Evolutionary conservation across 1,140 invertebrate species (phyloP), one percentile per base, ranked within the genome.

Genomic region (Hypsibius dujardini): DNA sequence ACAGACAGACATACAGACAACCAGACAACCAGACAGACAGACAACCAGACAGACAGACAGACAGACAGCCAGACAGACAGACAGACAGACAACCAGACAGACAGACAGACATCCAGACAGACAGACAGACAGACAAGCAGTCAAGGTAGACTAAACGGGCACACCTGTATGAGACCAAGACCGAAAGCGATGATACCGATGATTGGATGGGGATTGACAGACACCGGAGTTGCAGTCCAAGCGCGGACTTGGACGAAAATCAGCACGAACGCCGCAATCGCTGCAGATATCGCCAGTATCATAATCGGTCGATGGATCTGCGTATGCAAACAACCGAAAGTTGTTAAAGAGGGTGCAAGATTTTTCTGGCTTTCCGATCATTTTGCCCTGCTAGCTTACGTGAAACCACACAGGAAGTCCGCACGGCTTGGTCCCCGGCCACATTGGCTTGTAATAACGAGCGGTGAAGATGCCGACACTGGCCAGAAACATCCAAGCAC

Each of bases 371-470:
- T 28, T 28, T n/a, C 28, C 28, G 28, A 28, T 28, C 28, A 28
- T 28, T 28, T 28, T n/a, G 28, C 28, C 28, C n/a, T 28, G 28
- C 28, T 28, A 71, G 74, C 79, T 74, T 75, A 78, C 80, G 72
- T 78, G 71, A 81, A 95, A 95, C 93, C 92, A 95, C 69, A 92
- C 84, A 80, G 94, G 92, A 78, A 92, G 90, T 73, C 88, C 88
- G 74, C 88, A 90, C 1, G 89, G 79, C 71, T 86, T 86, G 73
- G 84, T 86, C 47, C 85, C 85, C 46, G 88, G 85, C 90, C 92
- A 95, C 0, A 90, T 92, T 77, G 88, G 86, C 77, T 90, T 88
- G 81, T 87, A 95, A 79, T 95, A 95, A 75, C 92, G 84, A 1
- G 92, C 92, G 1, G 93, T 79, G 12, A 95, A 80, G 72, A 95